These are phyloP conservation scores for Pseudois nayaur DNA, from an alignment of 2,113 vertebrate species.

Conservation along the genomic window DNA sequence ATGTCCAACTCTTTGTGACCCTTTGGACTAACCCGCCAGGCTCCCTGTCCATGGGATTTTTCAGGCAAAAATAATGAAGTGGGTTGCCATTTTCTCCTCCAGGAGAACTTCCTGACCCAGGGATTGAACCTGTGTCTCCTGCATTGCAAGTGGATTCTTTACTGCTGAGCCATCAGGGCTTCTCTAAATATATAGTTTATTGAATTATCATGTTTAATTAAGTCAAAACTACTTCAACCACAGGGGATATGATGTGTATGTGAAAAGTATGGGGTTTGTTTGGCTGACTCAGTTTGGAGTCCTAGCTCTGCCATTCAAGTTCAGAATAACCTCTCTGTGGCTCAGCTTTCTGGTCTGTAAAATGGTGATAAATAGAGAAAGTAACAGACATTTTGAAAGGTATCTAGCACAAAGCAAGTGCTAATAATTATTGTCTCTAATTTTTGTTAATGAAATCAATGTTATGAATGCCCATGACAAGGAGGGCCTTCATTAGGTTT, in stretches of 20 bases:
- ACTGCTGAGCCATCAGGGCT: neutral
- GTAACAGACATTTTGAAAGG: neutral
- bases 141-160: neutral
- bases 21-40: neutral
- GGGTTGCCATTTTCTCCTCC: neutral
- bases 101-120: neutral
- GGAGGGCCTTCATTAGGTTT: neutral
- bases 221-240: neutral
- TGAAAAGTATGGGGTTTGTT: neutral
- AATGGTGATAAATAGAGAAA: neutral
- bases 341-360: conserved; percentile 9
- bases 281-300: neutral
- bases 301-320: neutral
- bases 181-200: neutral
- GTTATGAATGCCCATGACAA: neutral
- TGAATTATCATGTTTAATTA: conserved; percentile 16
- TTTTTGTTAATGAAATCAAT: neutral
- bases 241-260: neutral
- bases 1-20: neutral
- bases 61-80: neutral
- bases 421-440: neutral
- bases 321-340: neutral
- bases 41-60: neutral
- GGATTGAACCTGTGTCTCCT: neutral
- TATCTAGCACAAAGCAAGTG: neutral